Conservation (phyloP, 2,113 vertebrate species). For the Python bivittatus region DNA sequence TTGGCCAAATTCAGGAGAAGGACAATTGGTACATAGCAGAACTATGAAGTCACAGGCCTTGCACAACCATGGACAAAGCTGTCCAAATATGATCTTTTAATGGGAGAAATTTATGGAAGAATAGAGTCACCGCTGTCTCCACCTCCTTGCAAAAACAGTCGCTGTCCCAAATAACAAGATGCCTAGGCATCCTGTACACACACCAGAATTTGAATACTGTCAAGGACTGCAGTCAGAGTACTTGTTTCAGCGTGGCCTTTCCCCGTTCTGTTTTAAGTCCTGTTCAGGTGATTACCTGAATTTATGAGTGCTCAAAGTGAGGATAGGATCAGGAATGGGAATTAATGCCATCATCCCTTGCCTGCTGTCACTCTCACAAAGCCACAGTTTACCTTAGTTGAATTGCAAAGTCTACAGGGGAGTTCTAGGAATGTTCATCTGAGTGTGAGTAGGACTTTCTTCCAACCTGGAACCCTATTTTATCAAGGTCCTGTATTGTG, state of each 20-base stretch:
- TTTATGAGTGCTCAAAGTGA: neutral
- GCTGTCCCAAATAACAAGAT: neutral
- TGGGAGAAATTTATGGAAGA: neutral
- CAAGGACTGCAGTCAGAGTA: neutral
- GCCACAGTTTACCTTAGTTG: neutral
- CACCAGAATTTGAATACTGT: neutral
- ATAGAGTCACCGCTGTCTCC: neutral
- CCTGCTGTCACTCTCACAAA: neutral
- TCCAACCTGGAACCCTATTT: neutral
- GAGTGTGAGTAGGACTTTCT: neutral
- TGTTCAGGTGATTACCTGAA: neutral
- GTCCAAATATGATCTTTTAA: neutral
- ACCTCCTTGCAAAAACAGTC: neutral
- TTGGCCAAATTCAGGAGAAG: neutral
- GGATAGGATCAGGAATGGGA: neutral
- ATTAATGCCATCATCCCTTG: neutral
- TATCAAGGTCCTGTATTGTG: neutral
- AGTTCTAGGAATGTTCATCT: neutral
- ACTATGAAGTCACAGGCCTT: neutral
- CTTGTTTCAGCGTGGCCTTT: neutral
- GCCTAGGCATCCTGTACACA: neutral
- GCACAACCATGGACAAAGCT: constrained; percentile 1
- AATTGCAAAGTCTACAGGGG: neutral
- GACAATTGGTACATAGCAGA: neutral
- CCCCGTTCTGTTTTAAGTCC: neutral